Base-by-base conservation (phyloP, 1,140 invertebrate genomes). In the Antheraea mylitta region DNA sequence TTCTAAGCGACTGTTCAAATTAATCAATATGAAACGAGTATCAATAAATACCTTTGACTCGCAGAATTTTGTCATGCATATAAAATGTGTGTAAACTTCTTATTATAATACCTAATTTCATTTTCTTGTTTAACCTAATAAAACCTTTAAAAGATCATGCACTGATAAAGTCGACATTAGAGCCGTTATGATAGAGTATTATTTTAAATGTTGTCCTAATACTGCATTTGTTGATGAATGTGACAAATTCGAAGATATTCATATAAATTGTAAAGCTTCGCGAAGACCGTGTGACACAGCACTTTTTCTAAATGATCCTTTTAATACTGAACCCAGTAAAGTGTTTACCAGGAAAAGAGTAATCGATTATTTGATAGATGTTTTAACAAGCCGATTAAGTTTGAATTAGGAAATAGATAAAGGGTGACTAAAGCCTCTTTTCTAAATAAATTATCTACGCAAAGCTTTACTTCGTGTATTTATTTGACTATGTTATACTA, bases 381-480 rank as follows among this genome's bases (percentile, higher is more conserved):
- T 30, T 30, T 30, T 30, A 30, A 30, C 22, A 30, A 30, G 22
- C 22, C 22, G 22, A 30, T 30, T n/a, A 13, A 53, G 5, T 53
- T 53, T 53, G 5, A 53, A 53, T 53, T 16, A 53, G 45, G 45
- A 16, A 53, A 53, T n/a, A 13, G 45, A 53, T 53, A 53, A 9
- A 53, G 45, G 18, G 18, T 38, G n/a, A 8, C 64, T 59, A 59
- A 66, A 66, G 65, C 77, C 73, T 74, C 73, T 79, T 71, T 76
- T 84, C 78, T 83, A 80, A 80, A 66, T 71, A 67, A 18, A 71
- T 69, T 66, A 65, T 73, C 87, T 91, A 91, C 86, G 80, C 80
- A 88, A 91, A 91, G 87, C 88, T 87, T 88, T 81, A 85, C 79
- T 79, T 70, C 76, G 69, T 69, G 77, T 68, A 58, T 65, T 65